A percentile compares a stretch with the other conserved stretches of the same genome.
These are phyloP conservation scores for Gonatopus flavifemur DNA, from an alignment of 1,140 invertebrate species.

Conservation along the genomic window DNA sequence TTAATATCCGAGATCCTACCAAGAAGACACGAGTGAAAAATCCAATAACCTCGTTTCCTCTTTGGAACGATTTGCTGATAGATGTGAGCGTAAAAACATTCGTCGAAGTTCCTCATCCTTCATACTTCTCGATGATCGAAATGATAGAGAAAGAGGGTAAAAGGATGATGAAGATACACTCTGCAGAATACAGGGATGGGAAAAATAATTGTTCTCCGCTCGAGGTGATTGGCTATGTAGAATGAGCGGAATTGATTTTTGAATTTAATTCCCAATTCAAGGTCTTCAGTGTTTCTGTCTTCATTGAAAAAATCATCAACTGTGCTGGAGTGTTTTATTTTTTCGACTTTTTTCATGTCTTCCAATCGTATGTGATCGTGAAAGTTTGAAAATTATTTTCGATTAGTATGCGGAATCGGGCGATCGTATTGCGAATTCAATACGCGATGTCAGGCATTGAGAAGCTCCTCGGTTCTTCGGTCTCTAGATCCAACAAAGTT, in stretches of 20 bases:
- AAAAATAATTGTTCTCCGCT: too few relatives aligned
- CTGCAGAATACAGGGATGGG: background rate
- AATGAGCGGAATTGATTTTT: too few relatives aligned
- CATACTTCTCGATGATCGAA: too few relatives aligned
- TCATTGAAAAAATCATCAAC: too few relatives aligned
- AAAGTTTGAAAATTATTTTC: constrained; percentile 31
- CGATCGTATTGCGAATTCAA: constrained; percentile 23
- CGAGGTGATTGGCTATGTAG: too few relatives aligned
- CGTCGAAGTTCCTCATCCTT: background rate
- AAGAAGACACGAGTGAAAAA: background rate
- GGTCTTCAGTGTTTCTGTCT: too few relatives aligned
- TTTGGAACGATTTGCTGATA: constrained; percentile 8
- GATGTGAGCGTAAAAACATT: constrained; percentile 1
- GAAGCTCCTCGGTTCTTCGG: too few relatives aligned
- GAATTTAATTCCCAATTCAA: too few relatives aligned
- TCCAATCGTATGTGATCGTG: background rate
- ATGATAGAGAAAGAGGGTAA: constrained; percentile 4
- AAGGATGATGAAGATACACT: background rate
- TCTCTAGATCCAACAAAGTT: constrained; percentile 1
- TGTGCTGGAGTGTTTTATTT: background rate
- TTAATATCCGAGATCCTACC: too few relatives aligned
- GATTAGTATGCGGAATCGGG: constrained; percentile 25
- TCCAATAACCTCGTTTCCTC: constrained; percentile 12
- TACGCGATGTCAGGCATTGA: background rate
- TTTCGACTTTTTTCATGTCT: background rate